Percentiles rank a stretch among this genome's conserved stretches.
Evolutionary conservation across 53 echinoderm and acorn worm genomes (phyloP).

Genomic region (Luidia sarsii): DNA sequence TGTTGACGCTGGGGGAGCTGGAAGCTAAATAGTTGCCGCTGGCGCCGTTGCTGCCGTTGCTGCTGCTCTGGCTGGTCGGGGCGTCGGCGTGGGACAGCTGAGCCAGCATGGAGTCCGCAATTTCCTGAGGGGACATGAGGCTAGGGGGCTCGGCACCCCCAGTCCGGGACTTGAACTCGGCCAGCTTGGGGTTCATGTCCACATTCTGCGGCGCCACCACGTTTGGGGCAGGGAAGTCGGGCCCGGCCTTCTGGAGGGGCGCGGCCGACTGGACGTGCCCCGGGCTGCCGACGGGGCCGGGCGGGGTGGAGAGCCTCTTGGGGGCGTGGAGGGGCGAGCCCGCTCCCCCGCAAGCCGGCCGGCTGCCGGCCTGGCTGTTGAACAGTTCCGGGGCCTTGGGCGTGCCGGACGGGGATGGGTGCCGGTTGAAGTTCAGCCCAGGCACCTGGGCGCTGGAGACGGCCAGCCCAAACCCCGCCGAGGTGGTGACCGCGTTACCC

Average conservation of each 20-base stretch:
- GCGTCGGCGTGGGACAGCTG: constrained; percentile 86
- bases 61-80: constrained; percentile 17
- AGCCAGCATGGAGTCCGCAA: constrained; percentile 96
- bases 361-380: constrained; percentile 33
- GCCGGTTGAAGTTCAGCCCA: constrained; percentile 18
- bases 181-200: constrained; percentile 94
- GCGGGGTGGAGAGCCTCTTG: constrained; percentile 66
- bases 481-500: constrained; percentile 54
- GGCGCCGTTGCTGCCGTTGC: constrained; percentile 37
- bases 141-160: constrained; percentile 74
- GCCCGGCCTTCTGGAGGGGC: constrained; percentile 61
- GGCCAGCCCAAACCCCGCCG: constrained; percentile 25
- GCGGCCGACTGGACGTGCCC: constrained; percentile 51
- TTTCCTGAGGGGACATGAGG: constrained; percentile 98
- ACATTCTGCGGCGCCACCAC: constrained; percentile 93
- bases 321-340: constrained; percentile 66
- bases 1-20: constrained; percentile 53
- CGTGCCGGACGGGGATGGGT: constrained; percentile 34
- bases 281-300: constrained; percentile 66
- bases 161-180: constrained; percentile 88
- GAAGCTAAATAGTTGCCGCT: too few relatives aligned
- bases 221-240: constrained; percentile 95
- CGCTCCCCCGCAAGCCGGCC: constrained; percentile 35
- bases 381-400: constrained; percentile 46
- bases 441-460: constrained; percentile 11